phyloP scores from a whole-genome alignment of 2,797 vertebrate species.

The Tenualosa ilisha region DNA sequence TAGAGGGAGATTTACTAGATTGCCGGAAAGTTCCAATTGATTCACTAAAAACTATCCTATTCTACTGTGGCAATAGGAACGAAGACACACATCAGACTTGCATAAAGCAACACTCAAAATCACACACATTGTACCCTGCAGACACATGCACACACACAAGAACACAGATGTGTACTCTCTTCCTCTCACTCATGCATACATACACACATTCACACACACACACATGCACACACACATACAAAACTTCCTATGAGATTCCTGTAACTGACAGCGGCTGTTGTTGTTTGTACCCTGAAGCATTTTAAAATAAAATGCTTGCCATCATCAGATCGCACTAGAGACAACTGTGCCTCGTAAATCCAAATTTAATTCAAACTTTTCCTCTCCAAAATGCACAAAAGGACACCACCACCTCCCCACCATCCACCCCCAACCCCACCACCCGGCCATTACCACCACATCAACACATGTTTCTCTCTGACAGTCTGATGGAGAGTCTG shows the following conservation, averaged over 20 bases:
- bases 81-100: background rate
- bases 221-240: background rate
- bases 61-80: background rate
- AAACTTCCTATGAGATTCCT: slow-evolving; percentile 21
- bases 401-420: background rate
- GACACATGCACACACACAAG: background rate
- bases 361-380: slow-evolving; percentile 15
- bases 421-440: background rate
- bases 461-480: background rate
- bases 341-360: slow-evolving; percentile 7
- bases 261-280: background rate
- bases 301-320: background rate
- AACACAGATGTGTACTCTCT: background rate
- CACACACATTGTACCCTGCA: background rate
- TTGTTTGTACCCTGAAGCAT: slow-evolving; percentile 15
- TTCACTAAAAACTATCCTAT: slow-evolving; percentile 25
- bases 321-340: background rate
- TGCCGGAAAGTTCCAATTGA: slow-evolving; percentile 25
- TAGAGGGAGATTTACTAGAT: slow-evolving; percentile 33
- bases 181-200: background rate
- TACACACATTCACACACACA: background rate
- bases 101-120: background rate
- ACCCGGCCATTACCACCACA: background rate
- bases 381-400: background rate
- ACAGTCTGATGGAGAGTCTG: slow-evolving; percentile 13